Evolutionary conservation across 2,113 vertebrate species (phyloP).

Genomic region (Trochalopteron elliotii): DNA sequence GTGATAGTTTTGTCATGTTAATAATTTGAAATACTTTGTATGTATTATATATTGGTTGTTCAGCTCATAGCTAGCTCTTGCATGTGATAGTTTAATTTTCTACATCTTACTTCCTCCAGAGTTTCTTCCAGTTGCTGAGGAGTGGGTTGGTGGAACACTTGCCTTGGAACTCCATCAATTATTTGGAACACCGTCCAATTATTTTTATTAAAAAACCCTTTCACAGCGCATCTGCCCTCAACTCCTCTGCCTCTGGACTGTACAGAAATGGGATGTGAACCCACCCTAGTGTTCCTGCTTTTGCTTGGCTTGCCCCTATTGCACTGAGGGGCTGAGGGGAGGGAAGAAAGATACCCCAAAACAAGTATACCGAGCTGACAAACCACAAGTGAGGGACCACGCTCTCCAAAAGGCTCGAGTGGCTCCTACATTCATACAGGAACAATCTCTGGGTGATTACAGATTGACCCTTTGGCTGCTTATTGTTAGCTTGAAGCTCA

Average conservation of each 20-base stretch:
- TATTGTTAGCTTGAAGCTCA: background rate
- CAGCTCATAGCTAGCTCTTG: background rate
- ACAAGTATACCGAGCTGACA: background rate
- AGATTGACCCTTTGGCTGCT: background rate
- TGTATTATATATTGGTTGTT: background rate
- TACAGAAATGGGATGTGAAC: background rate
- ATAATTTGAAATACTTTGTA: background rate
- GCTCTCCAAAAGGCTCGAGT: background rate
- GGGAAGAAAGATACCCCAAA: background rate
- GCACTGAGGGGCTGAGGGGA: background rate
- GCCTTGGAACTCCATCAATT: background rate
- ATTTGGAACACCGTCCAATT: background rate
- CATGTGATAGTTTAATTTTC: background rate
- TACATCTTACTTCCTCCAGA: background rate
- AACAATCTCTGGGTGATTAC: background rate
- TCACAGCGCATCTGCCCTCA: background rate
- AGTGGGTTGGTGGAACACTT: background rate
- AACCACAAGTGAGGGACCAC: fast-evolving
- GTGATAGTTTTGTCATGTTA: background rate
- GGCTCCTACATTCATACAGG: background rate
- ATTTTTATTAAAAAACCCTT: background rate
- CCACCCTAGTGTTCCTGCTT: fast-evolving
- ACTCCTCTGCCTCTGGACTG: background rate
- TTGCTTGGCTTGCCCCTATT: background rate
- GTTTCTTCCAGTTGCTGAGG: background rate